Evolutionary conservation across 2,113 vertebrate genomes (phyloP), one percentile per base, ranked within the genome.

Genomic region (Charina bottae): DNA sequence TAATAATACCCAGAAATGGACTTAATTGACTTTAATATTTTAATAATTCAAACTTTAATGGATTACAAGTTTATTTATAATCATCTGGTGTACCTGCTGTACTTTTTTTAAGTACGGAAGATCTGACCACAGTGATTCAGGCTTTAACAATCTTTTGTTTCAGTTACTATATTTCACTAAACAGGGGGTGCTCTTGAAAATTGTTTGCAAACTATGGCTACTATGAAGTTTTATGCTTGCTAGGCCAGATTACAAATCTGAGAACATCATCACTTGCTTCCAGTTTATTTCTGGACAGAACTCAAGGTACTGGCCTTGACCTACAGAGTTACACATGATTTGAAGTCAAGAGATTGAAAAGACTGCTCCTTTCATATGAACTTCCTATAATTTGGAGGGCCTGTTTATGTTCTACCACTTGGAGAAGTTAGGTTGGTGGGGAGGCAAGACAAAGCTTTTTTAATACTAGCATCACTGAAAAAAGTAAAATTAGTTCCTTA

Each of bases 271-370:
- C 37, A 37, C 72, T 42, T 78, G 7, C 33, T 78, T 78, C 7
- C 2, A 0, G 19, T 78, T 42, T 78, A 78, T 78, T 78, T 78
- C 72, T 78, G 72, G n/a, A 7, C 33, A 78, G 33, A 78, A 78
- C 7, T 33, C 7, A 78, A 42, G 2, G 17, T 42, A 21, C 19
- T 78, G 33, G 33, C 72, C 72, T 42, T 78, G 72, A 78, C 15
- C 17, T 42, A 78, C 17, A 42, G 33, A 78, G 33, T 42, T 0
- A 0, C 0, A 0, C 2, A 21, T 7, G 1, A 78, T 78, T 21
- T 42, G 33, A 78, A 78, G 15, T 42, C 17, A 78, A 78, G 37
- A 21, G 33, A 42, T 78, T 19, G 72, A 78, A 78, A 78, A 42
- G 33, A 42, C 19, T 78, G 6, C 37, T 78, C 37, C 72, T 42